phyloP scores from a whole-genome alignment of 2,888 invertebrate species.

The Andrena camellia region DNA sequence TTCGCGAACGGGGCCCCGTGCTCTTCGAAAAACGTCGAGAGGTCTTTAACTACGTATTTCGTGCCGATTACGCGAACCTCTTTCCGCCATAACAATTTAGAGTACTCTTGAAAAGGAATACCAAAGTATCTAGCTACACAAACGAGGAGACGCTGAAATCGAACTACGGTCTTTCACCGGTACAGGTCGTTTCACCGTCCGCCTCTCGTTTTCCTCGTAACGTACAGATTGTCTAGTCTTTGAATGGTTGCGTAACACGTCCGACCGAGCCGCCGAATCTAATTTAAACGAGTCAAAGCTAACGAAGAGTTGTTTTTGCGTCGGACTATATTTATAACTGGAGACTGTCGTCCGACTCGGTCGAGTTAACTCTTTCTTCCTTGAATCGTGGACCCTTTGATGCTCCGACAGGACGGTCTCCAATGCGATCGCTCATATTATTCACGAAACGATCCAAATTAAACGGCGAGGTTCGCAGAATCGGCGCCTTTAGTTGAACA shows the following conservation, averaged over 20 bases:
- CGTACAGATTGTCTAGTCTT: conserved; percentile 46
- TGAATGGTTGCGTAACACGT: conserved; percentile 61
- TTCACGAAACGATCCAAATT: conserved; percentile 11
- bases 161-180: background rate
- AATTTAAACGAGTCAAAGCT: conserved; percentile 70
- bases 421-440: conserved; percentile 2
- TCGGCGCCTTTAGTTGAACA: background rate
- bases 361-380: conserved; percentile 56
- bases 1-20: conserved; percentile 13
- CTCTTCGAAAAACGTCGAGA: conserved; percentile 17
- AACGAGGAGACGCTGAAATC: background rate
- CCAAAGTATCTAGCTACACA: background rate
- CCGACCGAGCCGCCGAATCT: conserved; percentile 54
- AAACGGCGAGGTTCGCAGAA: conserved; percentile 31
- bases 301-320: conserved; percentile 70
- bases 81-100: conserved; percentile 5
- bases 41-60: conserved; percentile 12
- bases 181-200: background rate
- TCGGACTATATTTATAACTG: conserved; percentile 68
- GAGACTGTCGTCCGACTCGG: conserved; percentile 36
- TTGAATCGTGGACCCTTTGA: conserved; percentile 50
- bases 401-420: conserved; percentile 14
- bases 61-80: conserved; percentile 13
- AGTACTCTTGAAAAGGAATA: background rate
- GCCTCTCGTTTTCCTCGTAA: background rate